Conservation (phyloP, 2,113 vertebrate genomes). For the Pygoscelis adeliae region DNA sequence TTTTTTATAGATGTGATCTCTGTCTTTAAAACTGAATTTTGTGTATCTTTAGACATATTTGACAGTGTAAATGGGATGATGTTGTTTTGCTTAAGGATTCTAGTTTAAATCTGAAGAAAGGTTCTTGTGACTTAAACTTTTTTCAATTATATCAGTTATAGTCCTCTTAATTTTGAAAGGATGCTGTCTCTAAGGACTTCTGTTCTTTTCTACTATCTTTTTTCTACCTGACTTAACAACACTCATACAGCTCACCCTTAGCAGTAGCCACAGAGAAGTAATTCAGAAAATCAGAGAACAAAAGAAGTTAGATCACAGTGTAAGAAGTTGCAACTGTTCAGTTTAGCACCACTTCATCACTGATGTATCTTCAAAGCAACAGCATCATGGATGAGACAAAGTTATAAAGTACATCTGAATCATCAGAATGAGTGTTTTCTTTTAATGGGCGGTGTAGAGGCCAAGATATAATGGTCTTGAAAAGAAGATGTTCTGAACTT, state of each 20-base stretch:
- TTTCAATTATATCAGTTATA: not conserved
- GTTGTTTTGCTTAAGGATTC: not conserved
- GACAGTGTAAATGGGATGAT: not conserved
- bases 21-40: not conserved
- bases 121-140: not conserved
- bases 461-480: not conserved
- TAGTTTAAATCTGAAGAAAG: not conserved
- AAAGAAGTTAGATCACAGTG: not conserved
- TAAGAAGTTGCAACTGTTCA: not conserved
- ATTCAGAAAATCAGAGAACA: constrained; percentile 7
- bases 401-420: constrained; percentile 28
- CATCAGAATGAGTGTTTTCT: not conserved
- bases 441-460: not conserved
- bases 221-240: not conserved
- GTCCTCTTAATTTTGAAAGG: not conserved
- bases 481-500: not conserved
- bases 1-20: not conserved
- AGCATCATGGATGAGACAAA: not conserved
- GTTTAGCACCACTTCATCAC: not conserved
- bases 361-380: not conserved
- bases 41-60: not conserved
- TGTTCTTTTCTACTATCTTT: not conserved
- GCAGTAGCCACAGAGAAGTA: not conserved
- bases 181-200: not conserved
- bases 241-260: not conserved